A percentile compares a stretch with the other conserved stretches of the same genome.
phyloP scores from a whole-genome alignment of 2,113 vertebrate genomes.

The Otocyon megalotis region DNA sequence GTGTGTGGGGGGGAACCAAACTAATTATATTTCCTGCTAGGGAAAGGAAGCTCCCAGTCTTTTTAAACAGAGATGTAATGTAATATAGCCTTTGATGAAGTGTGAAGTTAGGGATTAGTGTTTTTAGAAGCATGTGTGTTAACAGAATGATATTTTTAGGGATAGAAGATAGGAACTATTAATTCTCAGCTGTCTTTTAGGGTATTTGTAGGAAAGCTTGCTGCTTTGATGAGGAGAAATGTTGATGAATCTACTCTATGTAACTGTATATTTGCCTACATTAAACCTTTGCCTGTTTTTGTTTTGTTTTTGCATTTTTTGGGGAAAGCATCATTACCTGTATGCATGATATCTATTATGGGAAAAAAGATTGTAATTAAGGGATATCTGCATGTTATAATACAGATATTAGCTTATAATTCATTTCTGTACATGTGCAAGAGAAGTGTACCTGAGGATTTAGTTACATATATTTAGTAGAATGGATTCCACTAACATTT shows the following conservation, averaged over 20 bases:
- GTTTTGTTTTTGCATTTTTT: neutral
- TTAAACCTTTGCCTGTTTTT: neutral
- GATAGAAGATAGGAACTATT: neutral
- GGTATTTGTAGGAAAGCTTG: neutral
- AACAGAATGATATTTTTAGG: neutral
- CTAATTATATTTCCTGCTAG: neutral
- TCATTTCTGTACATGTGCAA: neutral
- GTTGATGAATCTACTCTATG: neutral
- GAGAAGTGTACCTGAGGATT: neutral
- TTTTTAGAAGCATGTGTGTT: neutral
- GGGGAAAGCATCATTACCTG: neutral
- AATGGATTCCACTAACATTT: neutral
- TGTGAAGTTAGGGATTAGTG: neutral
- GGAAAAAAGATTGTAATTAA: neutral
- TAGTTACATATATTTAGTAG: neutral
- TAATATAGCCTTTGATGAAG: neutral
- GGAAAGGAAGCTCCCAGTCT: neutral
- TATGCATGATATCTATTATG: neutral
- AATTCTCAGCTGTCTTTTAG: neutral
- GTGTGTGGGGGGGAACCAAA: neutral
- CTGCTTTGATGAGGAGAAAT: neutral
- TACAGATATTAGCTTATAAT: neutral
- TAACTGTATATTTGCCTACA: neutral
- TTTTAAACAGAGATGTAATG: neutral
- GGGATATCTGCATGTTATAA: neutral